Evolutionary conservation across 2,797 vertebrate species (phyloP).

Genomic region (Nannoperca obscura): DNA sequence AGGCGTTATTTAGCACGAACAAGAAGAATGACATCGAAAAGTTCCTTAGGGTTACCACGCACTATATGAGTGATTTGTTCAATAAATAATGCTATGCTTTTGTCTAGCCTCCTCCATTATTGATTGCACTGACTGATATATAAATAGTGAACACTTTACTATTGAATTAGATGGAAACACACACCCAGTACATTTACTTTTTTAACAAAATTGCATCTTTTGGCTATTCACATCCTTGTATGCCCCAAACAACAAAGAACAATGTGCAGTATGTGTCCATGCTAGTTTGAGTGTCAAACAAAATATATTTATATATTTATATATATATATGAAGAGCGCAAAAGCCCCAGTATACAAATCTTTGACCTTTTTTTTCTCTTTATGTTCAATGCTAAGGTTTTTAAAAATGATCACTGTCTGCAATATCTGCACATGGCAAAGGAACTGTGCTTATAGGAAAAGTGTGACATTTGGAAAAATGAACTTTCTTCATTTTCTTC

Average conservation of each 20-base stretch:
- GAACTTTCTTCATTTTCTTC: background rate
- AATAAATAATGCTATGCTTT: constrained; percentile 42
- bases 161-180: constrained; percentile 37
- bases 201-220: constrained; percentile 53
- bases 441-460: background rate
- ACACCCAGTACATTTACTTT: constrained; percentile 51
- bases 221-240: constrained; percentile 8
- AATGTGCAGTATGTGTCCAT: constrained; percentile 8
- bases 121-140: constrained; percentile 53
- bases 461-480: background rate
- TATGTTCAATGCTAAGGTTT: background rate
- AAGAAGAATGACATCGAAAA: background rate
- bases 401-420: background rate
- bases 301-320: background rate
- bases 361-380: background rate
- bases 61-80: constrained; percentile 21
- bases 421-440: background rate
- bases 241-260: constrained; percentile 38
- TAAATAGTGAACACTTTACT: constrained; percentile 27
- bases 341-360: background rate
- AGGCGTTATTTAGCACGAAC: background rate
- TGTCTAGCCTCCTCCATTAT: constrained; percentile 52
- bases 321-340: background rate
- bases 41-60: constrained; percentile 4
- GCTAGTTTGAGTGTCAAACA: background rate